Evolutionary conservation across 2,888 invertebrate genomes (phyloP).

Genomic region (Meiosimyza platycephala): DNA sequence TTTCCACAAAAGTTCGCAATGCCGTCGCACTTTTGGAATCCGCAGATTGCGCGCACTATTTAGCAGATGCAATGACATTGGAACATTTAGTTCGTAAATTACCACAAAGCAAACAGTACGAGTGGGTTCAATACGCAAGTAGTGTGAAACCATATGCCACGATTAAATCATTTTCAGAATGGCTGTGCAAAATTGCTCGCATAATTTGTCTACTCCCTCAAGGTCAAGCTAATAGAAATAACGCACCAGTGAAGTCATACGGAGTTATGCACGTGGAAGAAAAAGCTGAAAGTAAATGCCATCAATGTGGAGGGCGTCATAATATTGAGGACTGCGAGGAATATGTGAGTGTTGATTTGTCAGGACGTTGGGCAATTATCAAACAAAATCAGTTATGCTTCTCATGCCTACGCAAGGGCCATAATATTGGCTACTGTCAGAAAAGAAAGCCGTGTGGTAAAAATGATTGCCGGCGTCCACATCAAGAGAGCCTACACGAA

Average conservation of each 20-base stretch:
- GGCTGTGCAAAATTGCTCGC: not conserved
- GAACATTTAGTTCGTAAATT: conserved; percentile 31
- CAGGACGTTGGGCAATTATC: not conserved
- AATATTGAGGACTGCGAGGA: not conserved
- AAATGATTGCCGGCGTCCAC: conserved; percentile 20
- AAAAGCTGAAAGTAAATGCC: not conserved
- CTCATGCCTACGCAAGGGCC: conserved; percentile 19
- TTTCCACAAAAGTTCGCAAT: conserved; percentile 35
- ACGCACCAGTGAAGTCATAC: too few species aligned
- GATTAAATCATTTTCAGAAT: not conserved
- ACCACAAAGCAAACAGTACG: conserved; percentile 19
- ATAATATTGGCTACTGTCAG: not conserved
- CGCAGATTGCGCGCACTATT: conserved; percentile 37
- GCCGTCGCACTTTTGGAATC: conserved; percentile 35
- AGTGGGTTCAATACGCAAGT: conserved; percentile 9
- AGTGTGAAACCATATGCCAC: not conserved
- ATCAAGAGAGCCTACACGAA: not conserved
- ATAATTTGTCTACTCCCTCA: not conserved
- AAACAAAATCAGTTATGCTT: conserved; percentile 15
- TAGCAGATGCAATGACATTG: conserved; percentile 34
- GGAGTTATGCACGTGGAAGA: not conserved
- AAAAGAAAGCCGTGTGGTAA: not conserved
- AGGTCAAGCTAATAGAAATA: too few species aligned
- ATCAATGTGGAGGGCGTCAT: not conserved
- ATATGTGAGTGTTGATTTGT: not conserved